Evolutionary conservation across 2,888 invertebrate genomes (phyloP).

Genomic region (Prosopocoilus inquinatus): DNA sequence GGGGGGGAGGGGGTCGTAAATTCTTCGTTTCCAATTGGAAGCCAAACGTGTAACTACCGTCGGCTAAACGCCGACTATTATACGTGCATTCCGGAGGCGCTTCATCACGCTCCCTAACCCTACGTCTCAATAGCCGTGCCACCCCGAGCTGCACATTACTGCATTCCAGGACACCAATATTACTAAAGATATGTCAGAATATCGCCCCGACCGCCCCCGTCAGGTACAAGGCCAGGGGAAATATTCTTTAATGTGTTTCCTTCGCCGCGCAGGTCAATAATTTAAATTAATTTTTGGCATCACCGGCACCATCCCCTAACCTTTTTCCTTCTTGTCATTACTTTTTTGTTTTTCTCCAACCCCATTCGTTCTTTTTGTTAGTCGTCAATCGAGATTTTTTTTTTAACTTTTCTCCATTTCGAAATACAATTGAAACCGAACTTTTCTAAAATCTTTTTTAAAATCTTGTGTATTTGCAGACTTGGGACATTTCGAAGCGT

Average conservation of each 20-base stretch:
- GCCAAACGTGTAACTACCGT: neutral
- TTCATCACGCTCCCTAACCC: constrained; percentile 26
- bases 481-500: no score
- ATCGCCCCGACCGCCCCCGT: constrained; percentile 19
- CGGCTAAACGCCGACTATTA: constrained; percentile 26
- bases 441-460: no score
- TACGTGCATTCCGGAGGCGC: constrained; percentile 37
- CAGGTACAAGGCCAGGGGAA: constrained; percentile 28
- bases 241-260: constrained; percentile 23
- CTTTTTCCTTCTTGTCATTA: no score
- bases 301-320: no score
- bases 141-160: constrained; percentile 45
- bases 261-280: constrained; percentile 6
- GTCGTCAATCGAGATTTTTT: no score
- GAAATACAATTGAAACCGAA: no score
- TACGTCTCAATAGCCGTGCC: constrained; percentile 30
- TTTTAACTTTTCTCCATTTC: no score
- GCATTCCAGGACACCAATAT: constrained; percentile 50
- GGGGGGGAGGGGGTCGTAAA: no score
- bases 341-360: no score
- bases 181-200: constrained; percentile 36
- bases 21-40: neutral
- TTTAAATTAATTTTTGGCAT: constrained; percentile 11
- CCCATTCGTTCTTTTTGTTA: no score
- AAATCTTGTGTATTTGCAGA: no score